Evolutionary conservation across 2,797 vertebrate species (phyloP), one percentile per base, ranked within the genome.

Genomic region (Enteromius viviparus): DNA sequence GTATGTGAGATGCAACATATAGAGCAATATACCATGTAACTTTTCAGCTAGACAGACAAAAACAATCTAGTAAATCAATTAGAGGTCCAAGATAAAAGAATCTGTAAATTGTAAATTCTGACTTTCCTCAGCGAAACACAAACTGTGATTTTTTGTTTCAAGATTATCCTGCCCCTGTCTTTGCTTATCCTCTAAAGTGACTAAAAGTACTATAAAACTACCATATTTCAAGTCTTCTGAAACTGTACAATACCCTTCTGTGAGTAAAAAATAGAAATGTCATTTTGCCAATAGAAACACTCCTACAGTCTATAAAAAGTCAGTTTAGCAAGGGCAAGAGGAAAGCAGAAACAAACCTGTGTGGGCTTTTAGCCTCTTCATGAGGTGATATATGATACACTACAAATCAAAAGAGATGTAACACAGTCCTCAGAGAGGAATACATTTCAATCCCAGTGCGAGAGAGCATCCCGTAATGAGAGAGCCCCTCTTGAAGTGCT

Each of bases 401-500:
- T 70, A 70, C 62, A 81, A 70, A 69, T 55, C 60, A 83, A 81
- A 51, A 84, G 12, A 40, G 64, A 82, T 65, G 60, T 45, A 82
- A 37, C 58, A 58, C 40, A 68, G 64, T 60, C 68, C 68, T 78
- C 32, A 66, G 45, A 58, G 19, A 83, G 76, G 32, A 83, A 83
- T 58, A 66, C 21, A 75, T 69, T 79, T 49, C 60, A 69, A 32
- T 81, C 55, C 74, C 49, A 69, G 49, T 75, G 78, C 9, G 29
- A 80, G 58, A 51, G 68, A 58, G 45, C 17, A 60, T 78, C 19
- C 66, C 55, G 45, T 76, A 84, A 76, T 71, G 77, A 80, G 76
- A 76, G 85, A 83, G 37, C 66, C 45, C 74, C 65, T 66, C 23
- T 71, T 26, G 83, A 72, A 53, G 74, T 84, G 85, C 81, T 86